Conservation (phyloP, 2,888 invertebrate species). For the Microdon myrmicae region DNA sequence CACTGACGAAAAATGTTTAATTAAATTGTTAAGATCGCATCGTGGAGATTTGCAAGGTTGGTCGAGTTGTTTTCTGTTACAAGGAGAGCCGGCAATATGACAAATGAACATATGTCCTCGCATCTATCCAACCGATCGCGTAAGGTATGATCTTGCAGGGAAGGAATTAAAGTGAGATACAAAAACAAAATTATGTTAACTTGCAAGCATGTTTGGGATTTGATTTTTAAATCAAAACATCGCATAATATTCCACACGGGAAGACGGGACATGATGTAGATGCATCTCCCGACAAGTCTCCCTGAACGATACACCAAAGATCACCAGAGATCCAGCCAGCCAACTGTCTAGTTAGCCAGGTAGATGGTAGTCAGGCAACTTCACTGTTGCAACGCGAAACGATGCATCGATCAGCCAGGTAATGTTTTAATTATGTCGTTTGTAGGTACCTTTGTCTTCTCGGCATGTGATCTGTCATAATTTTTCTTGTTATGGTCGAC, state of each 20-base stretch:
- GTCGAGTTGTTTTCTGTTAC: constrained; percentile 30
- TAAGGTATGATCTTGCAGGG: constrained; percentile 28
- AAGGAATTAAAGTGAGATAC: too few relatives aligned
- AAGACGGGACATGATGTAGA: constrained; percentile 38
- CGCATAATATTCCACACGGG: constrained; percentile 45
- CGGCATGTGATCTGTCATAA: constrained; percentile 58
- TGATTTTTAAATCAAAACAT: constrained; percentile 35
- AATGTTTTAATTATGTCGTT: constrained; percentile 57
- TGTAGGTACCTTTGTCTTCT: constrained; percentile 53
- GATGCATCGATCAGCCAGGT: constrained; percentile 42
- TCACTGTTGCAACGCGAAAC: constrained; percentile 11
- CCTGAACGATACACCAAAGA: constrained; percentile 40
- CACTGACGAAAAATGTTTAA: constrained; percentile 49
- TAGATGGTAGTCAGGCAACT: too few relatives aligned
- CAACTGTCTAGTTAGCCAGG: constrained; percentile 14
- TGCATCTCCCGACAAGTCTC: constrained; percentile 40
- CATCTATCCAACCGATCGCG: constrained; percentile 43
- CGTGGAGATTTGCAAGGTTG: constrained; percentile 41
- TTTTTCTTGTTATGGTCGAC: constrained; percentile 54
- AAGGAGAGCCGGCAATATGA: constrained; percentile 46
- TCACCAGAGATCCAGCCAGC: constrained; percentile 30
- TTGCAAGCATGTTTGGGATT: constrained; percentile 6
- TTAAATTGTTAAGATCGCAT: constrained; percentile 51
- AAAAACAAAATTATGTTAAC: too few relatives aligned
- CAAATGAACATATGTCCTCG: constrained; percentile 50